Conservation (phyloP, 1,140 invertebrate species). For the Homalodisca vitripennis region DNA sequence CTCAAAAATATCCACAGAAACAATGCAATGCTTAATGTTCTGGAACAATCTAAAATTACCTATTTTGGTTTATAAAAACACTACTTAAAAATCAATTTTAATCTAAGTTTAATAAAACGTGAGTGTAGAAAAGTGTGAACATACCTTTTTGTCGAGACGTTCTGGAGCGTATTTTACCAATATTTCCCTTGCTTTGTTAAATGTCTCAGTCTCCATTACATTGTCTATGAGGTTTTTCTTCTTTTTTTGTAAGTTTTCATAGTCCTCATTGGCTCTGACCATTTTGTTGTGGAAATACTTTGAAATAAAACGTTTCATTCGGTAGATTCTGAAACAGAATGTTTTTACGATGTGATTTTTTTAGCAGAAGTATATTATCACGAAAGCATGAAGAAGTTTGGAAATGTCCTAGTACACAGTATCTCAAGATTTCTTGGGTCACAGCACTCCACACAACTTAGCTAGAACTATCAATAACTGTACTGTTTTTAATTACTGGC, state of each 20-base stretch:
- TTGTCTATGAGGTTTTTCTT: slow-evolving; percentile 91
- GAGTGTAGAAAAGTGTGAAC: no score
- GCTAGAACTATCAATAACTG: no score
- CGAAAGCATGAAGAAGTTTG: background rate
- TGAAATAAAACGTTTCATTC: slow-evolving; percentile 72
- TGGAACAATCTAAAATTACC: no score
- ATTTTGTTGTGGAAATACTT: slow-evolving; percentile 88
- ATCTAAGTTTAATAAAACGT: no score
- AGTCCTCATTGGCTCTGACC: slow-evolving; percentile 72
- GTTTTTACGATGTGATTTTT: background rate
- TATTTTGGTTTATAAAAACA: no score
- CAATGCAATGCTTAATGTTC: no score
- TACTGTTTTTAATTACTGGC: no score
- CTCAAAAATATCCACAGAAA: no score
- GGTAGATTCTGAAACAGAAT: slow-evolving; percentile 67
- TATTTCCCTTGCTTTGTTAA: slow-evolving; percentile 93
- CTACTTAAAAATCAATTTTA: no score
- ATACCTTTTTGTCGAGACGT: slow-evolving; percentile 48
- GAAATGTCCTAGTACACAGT: background rate
- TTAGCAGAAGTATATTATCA: no score
- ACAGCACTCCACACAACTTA: no score
- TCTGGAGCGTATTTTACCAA: slow-evolving; percentile 83
- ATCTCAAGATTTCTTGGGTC: background rate
- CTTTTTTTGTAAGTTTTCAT: slow-evolving; percentile 69
- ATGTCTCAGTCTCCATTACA: slow-evolving; percentile 97